Base-by-base conservation (phyloP, 2,888 invertebrate genomes). In the Cephus sareptanus region DNA sequence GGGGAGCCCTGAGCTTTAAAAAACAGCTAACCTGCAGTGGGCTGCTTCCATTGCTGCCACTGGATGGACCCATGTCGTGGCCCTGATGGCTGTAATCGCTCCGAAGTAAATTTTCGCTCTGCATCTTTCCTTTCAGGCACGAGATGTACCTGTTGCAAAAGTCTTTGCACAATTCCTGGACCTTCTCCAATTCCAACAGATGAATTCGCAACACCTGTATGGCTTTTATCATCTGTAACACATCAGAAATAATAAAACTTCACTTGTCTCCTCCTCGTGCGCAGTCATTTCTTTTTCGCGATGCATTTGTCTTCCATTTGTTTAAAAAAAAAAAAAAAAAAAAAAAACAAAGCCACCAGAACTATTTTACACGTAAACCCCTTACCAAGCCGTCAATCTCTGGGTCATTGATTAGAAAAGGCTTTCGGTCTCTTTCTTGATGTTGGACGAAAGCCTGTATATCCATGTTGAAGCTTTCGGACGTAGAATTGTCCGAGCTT, bases 121-220 rank as follows among this genome's bases (percentile, higher is more conserved):
- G 97, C 97, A 97, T 97, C 92, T 97, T 95, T 82, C 96, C 96
- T 91, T 97, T 97, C 84, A 98, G 93, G 90, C 97, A 97, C 74
- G 97, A 96, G 85, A 96, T 98, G 93, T 98, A 98, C 76, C 98
- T 94, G 83, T 96, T 96, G 93, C 98, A 98, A 93, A 98, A 98
- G 93, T 98, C 98, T 87, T 97, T 96, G 92, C 98, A 98, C 87
- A 98, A 91, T 92, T 98, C 98, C 92, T 98, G 97, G 30, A 98
- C 98, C 92, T 98, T 98, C 92, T 98, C 97, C 90, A 98, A 92
- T 91, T 98, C 98, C 84, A 98, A 92, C 75, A 98, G 94, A 92
- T 98, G 98, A 91, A 98, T 98, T 88, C 98, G 93, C 82, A 98
- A 93, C 81, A 98, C 98, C 94, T 98, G 97, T 88, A 97, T 96